These are phyloP conservation scores for Cladorhizidae sp. DNA, from an alignment of 37 sponge, comb jelly and placozoan genomes.

Conservation along the genomic window DNA sequence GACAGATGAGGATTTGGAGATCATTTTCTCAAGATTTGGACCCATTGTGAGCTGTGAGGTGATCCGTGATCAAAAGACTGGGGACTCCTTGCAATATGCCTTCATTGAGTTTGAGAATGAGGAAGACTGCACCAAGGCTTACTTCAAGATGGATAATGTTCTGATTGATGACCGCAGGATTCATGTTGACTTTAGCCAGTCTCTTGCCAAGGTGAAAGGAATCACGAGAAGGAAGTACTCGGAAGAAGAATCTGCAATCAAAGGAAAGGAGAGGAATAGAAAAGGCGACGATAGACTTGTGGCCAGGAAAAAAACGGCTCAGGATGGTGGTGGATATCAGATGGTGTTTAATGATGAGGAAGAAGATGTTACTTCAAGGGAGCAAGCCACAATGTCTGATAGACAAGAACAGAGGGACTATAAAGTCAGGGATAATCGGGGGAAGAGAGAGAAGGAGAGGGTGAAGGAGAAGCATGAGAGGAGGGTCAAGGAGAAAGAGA, in stretches of 20 bases:
- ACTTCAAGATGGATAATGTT: slow-evolving; percentile 99
- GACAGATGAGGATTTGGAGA: slow-evolving; percentile 93
- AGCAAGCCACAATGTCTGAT: not conserved
- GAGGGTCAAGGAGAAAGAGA: not conserved
- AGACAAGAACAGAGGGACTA: not conserved
- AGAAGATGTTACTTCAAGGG: not conserved
- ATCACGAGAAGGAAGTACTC: slow-evolving; percentile 17
- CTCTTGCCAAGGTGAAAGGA: slow-evolving; percentile 89
- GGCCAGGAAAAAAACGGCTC: slow-evolving; percentile 9
- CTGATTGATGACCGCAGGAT: slow-evolving; percentile 96
- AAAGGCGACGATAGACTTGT: slow-evolving; percentile 39
- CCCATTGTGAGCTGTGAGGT: slow-evolving; percentile 92
- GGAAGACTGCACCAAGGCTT: slow-evolving; percentile 94
- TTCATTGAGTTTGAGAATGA: slow-evolving; percentile 96
- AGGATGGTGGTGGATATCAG: slow-evolving; percentile 53
- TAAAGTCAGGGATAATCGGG: slow-evolving; percentile 12
- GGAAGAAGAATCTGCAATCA: not conserved
- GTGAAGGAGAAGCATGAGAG: not conserved
- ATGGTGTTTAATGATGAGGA: slow-evolving; percentile 72
- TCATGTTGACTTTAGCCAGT: slow-evolving; percentile 99
- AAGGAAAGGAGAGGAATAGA: not conserved
- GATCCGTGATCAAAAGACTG: slow-evolving; percentile 93
- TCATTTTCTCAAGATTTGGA: slow-evolving; percentile 98
- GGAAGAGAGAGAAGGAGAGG: not conserved
- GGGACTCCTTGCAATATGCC: slow-evolving; percentile 97